Evolutionary conservation across 1,140 invertebrate species (phyloP).

Genomic region (Leptinotarsa undecemlineata): DNA sequence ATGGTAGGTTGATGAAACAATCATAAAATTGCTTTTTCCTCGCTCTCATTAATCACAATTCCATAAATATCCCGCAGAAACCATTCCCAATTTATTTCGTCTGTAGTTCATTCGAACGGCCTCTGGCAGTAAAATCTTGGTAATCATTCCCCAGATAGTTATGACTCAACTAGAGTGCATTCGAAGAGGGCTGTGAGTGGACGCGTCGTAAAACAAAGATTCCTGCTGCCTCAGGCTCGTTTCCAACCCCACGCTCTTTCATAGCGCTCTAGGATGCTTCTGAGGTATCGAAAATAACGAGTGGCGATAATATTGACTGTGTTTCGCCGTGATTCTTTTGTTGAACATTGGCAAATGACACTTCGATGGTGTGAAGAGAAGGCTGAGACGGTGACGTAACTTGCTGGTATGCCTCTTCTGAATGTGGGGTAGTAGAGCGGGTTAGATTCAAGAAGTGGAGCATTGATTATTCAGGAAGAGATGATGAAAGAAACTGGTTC

Average conservation of each 20-base stretch:
- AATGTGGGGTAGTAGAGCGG: background rate
- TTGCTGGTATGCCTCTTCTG: background rate
- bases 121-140: slow-evolving; percentile 36
- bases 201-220: slow-evolving; percentile 40
- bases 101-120: slow-evolving; percentile 8
- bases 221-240: slow-evolving; percentile 33
- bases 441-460: too few species aligned
- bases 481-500: too few species aligned
- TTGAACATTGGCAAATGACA: slow-evolving; percentile 2
- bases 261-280: background rate
- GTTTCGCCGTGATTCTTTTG: background rate
- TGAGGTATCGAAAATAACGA: background rate
- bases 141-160: slow-evolving; percentile 42
- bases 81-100: background rate
- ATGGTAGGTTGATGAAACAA: too few species aligned
- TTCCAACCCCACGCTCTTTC: slow-evolving; percentile 7
- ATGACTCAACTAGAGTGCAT: slow-evolving; percentile 41
- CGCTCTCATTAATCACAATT: background rate
- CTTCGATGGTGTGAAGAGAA: background rate
- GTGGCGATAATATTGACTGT: background rate
- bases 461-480: too few species aligned
- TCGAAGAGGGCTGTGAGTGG: slow-evolving; percentile 38
- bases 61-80: background rate
- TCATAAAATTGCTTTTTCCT: too few species aligned
- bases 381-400: background rate